Evolutionary conservation across 2,888 invertebrate species (phyloP).

Genomic region (Tipula unca): DNA sequence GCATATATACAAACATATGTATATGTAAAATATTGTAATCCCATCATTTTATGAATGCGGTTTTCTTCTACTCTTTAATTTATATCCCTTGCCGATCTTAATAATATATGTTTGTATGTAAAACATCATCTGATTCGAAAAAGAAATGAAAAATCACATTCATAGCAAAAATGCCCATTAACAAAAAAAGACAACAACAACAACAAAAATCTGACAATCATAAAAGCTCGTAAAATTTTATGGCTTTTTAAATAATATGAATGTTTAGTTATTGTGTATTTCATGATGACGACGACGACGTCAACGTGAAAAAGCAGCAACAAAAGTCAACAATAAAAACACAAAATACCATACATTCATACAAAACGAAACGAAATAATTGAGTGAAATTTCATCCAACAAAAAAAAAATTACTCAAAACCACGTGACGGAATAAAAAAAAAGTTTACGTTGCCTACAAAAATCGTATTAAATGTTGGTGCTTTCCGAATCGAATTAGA

Average conservation of each 20-base stretch:
- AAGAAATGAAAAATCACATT: not conserved
- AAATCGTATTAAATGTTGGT: not conserved
- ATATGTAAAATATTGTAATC: not conserved
- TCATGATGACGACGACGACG: not conserved
- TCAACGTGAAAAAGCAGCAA: not conserved
- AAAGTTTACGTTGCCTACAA: not conserved
- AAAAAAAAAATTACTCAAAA: not conserved
- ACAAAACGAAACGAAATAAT: not conserved
- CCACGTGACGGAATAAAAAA: not conserved
- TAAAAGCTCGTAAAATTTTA: constrained; percentile 10
- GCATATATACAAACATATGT: too few species aligned
- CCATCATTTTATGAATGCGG: not conserved
- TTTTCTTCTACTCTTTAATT: not conserved
- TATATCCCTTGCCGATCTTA: not conserved
- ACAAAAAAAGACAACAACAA: not conserved
- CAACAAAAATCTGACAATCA: not conserved
- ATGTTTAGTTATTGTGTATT: not conserved
- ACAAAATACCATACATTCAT: not conserved
- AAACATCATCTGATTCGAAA: not conserved
- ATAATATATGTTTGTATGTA: not conserved
- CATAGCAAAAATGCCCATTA: not conserved
- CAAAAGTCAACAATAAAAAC: not conserved
- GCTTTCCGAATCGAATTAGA: not conserved
- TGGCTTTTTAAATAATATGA: not conserved
- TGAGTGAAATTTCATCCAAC: not conserved